Evolutionary conservation across 2,888 invertebrate genomes (phyloP).

Genomic region (Cremastobaeus sp.): DNA sequence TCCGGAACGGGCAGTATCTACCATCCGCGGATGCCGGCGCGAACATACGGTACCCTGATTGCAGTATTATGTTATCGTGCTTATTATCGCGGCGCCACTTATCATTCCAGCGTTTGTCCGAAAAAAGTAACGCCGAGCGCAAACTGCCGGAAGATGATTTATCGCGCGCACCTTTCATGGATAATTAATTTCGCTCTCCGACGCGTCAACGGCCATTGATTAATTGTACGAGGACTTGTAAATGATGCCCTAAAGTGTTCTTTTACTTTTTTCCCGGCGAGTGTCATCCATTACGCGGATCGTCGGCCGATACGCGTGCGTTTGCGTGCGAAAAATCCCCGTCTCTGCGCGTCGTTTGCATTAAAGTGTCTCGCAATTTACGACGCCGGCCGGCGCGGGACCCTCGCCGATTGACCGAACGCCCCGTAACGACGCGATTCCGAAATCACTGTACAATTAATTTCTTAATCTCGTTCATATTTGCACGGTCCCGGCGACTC

Average conservation of each 20-base stretch:
- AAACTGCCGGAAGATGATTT: conserved; percentile 31
- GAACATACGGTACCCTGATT: too few relatives aligned
- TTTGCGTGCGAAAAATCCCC: conserved; percentile 9
- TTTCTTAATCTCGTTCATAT: conserved; percentile 30
- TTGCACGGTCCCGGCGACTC: conserved; percentile 17
- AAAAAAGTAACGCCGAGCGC: conserved; percentile 7
- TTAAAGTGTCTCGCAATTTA: conserved; percentile 15
- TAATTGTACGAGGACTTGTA: conserved; percentile 33
- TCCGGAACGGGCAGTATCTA: too few relatives aligned
- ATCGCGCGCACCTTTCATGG: conserved; percentile 18
- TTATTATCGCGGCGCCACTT: too few relatives aligned
- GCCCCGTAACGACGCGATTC: conserved; percentile 13
- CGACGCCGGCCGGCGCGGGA: too few relatives aligned
- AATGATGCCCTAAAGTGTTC: conserved; percentile 24
- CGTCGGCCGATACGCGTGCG: conserved; percentile 7
- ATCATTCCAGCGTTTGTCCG: not conserved
- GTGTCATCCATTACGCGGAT: conserved; percentile 24
- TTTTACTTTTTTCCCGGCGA: conserved; percentile 14
- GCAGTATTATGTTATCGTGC: too few relatives aligned
- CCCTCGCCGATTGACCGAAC: too few relatives aligned
- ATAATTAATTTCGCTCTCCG: conserved; percentile 38
- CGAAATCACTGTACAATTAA: conserved; percentile 29
- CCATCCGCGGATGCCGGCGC: too few relatives aligned
- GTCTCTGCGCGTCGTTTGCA: conserved; percentile 9
- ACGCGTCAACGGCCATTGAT: conserved; percentile 39